Evolutionary conservation across 2,888 invertebrate genomes (phyloP), one percentile per base, ranked within the genome.

Genomic region (Diabrotica balteata): DNA sequence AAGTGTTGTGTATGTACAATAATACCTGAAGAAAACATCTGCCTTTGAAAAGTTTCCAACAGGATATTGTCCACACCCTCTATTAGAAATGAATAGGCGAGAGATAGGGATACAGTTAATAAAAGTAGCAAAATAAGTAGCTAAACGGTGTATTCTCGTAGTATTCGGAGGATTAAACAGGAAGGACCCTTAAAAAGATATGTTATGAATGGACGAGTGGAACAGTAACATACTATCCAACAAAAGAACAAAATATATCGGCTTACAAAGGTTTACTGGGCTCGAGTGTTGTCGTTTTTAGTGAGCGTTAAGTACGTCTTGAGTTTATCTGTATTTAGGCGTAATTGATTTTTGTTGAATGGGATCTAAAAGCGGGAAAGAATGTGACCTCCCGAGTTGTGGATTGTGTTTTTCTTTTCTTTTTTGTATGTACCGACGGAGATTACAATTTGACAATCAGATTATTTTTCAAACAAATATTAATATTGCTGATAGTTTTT

Each of bases 111-210:
- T 70, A 62, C 72, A 70, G 72, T 73, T 75, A 73, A 74, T 72
- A 65, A 70, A 74, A 74, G 73, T 72, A 70, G 62, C 68, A 61
- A 68, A 68, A 69, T 74, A 76, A 72, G 73, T 72, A 74, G 72
- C 73, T 76, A 76, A 77, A 77, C 75, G 74, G 76, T 73, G 73
- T 76, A 75, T 74, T 73, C 70, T 74, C 69, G 69, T 72, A 74
- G 71, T 76, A 76, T 75, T 74, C 73, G 72, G 69, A 73, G 74
- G 76, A 78, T 78, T 78, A 78, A 72, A 72, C 68, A 72, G 70
- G 70, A 74, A 73, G 71, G 70, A 53, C 45, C 65, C 61, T 72
- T 64, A 58, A 73, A 71, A 69, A 69, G 73, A 69, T 69, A 58
- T 59, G 17, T 22, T 44, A 66, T 72, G 73, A 73, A 72, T 72